Evolutionary conservation across 1,140 invertebrate species (phyloP).

Genomic region (Eriocheir sinensis): DNA sequence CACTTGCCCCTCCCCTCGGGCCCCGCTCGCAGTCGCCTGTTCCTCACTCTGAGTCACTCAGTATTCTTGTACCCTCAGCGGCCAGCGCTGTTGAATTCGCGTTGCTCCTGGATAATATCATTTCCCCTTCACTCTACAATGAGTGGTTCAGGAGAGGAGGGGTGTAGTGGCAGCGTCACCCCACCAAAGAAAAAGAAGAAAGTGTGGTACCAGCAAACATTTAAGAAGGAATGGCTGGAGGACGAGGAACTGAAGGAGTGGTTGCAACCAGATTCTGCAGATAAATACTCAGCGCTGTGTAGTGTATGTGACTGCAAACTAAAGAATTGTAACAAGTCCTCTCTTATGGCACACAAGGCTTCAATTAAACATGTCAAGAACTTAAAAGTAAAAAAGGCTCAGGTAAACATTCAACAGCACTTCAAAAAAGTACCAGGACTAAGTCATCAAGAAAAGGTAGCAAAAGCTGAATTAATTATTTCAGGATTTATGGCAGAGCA

Average conservation of each 20-base stretch:
- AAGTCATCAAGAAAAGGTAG: slow-evolving; percentile 46
- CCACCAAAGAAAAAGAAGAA: slow-evolving; percentile 59
- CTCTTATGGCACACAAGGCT: slow-evolving; percentile 31
- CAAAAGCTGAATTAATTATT: slow-evolving; percentile 52
- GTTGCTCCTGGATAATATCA: not conserved
- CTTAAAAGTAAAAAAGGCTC: slow-evolving; percentile 21
- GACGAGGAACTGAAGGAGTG: slow-evolving; percentile 38
- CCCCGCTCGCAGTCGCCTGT: too few relatives aligned
- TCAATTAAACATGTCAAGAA: slow-evolving; percentile 55
- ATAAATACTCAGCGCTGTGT: slow-evolving; percentile 12
- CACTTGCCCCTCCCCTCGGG: too few relatives aligned
- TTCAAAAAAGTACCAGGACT: slow-evolving; percentile 45
- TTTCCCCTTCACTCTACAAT: not conserved
- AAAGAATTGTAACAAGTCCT: slow-evolving; percentile 44
- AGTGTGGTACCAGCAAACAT: slow-evolving; percentile 46
- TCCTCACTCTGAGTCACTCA: not conserved
- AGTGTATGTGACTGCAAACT: slow-evolving; percentile 32
- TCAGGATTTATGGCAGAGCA: slow-evolving; percentile 61
- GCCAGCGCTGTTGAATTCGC: not conserved
- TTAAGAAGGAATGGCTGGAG: slow-evolving; percentile 45
- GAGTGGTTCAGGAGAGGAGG: slow-evolving; percentile 20
- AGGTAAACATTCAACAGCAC: slow-evolving; percentile 16
- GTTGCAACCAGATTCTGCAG: not conserved
- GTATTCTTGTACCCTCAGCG: not conserved
- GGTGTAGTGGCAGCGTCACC: slow-evolving; percentile 3